Evolutionary conservation across 2,113 vertebrate species (phyloP), one percentile per base, ranked within the genome.

Genomic region (Pantherophis guttatus): DNA sequence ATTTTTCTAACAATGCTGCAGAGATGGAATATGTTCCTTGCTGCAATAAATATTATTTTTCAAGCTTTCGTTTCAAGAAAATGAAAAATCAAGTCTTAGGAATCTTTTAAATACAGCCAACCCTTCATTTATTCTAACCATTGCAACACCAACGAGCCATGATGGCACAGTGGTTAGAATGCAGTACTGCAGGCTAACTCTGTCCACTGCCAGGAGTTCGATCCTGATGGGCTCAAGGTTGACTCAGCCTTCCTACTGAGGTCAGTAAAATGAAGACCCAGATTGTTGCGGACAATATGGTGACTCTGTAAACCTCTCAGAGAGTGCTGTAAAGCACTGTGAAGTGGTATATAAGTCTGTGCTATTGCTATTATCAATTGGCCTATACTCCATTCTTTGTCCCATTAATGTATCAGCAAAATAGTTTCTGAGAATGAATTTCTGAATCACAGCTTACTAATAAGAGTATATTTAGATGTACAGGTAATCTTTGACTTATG

Each of bases 41-140:
- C 91, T 91, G 91, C 55, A 92, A 91, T 90, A 87, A 87, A 15
- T 53, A n/a, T 39, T 93, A 52, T 48, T 55, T 91, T 9, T 95
- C 90, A 94, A 89, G 88, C 59, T 3, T 90, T 90, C 39, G 8
- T 3, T 91, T 91, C 75, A 26, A 91, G 94, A 93, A 94, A 94
- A 93, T 44, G 58, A 92, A 86, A 24, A 5, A 23, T 48, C 94
- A 91, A 29, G 75, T 75, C 8, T 86, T 48, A 91, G 57, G 91
- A 94, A 26, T 3, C 62, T 29, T 58, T 92, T 89, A 55, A 90
- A 90, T 29, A 17, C 58, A 90, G 26, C 15, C n/a, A 70, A 93
- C 9, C 7, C 54, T 53, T 94, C 94, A 33, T 70, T 70, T 70
- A 70, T 70, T 70, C 13, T 15, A 70, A 33, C 13, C 13, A 33